A percentile compares a stretch with the other conserved stretches of the same genome.
phyloP scores from a whole-genome alignment of 1,140 invertebrate genomes.

The Pararge aegeria region DNA sequence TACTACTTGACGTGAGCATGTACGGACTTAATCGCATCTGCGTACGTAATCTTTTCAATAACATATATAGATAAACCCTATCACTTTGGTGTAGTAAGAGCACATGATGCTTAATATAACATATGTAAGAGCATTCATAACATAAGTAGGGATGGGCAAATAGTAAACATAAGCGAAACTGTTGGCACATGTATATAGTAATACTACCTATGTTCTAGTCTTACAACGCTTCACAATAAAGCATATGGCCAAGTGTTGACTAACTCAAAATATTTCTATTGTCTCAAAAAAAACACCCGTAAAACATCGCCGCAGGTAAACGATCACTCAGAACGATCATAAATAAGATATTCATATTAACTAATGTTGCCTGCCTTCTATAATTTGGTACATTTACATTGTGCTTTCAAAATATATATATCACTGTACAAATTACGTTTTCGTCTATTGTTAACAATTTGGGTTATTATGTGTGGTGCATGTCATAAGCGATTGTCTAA shows the following conservation, averaged over 20 bases:
- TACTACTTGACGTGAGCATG: conserved; percentile 21
- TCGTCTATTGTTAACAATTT: conserved; percentile 60
- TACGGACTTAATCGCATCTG: background rate
- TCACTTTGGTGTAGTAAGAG: too few species aligned
- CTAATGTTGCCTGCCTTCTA: conserved; percentile 63
- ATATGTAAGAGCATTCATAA: too few species aligned
- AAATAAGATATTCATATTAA: conserved; percentile 70
- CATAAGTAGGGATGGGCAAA: too few species aligned
- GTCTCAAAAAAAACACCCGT: background rate
- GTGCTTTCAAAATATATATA: conserved; percentile 65
- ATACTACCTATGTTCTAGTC: too few species aligned
- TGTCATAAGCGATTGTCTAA: conserved; percentile 25
- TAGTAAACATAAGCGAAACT: too few species aligned
- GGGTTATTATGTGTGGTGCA: conserved; percentile 38
- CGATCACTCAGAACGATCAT: conserved; percentile 56
- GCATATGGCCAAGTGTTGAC: background rate
- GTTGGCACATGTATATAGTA: too few species aligned
- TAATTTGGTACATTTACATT: conserved; percentile 62
- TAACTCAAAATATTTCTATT: conserved; percentile 11
- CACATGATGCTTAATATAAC: too few species aligned
- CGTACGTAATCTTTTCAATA: too few species aligned
- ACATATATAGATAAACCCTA: too few species aligned
- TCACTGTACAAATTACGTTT: conserved; percentile 68
- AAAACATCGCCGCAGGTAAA: conserved; percentile 19
- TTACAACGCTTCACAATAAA: background rate